These are phyloP conservation scores for Orchesella flavescens DNA, from an alignment of 2,888 invertebrate species.

Conservation along the genomic window DNA sequence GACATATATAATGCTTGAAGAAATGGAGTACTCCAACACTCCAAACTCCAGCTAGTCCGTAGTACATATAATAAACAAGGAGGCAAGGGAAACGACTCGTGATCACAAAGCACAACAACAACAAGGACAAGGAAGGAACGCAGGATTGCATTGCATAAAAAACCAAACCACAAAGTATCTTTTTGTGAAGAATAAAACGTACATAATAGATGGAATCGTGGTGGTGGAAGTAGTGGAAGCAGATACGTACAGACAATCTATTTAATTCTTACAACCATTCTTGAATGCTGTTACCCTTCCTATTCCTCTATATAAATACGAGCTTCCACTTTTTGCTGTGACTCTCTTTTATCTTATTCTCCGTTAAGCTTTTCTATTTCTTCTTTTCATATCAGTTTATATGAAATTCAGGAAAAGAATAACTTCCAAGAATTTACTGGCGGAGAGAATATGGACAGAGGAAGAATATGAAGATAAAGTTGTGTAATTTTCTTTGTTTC, in stretches of 20 bases:
- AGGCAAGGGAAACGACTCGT: slow-evolving; percentile 30
- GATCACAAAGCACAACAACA: slow-evolving; percentile 43
- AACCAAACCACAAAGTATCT: slow-evolving; percentile 47
- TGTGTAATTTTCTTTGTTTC: slow-evolving; percentile 53
- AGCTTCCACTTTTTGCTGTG: not conserved
- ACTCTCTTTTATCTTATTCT: not conserved
- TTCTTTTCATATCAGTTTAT: not conserved
- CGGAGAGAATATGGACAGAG: slow-evolving; percentile 1
- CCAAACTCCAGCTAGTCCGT: not conserved
- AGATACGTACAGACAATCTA: slow-evolving; percentile 54
- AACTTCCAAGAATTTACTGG: slow-evolving; percentile 22
- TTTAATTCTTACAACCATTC: slow-evolving; percentile 52
- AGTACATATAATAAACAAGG: slow-evolving; percentile 48
- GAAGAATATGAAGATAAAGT: slow-evolving; percentile 43
- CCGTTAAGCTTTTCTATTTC: not conserved
- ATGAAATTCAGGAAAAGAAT: slow-evolving; percentile 10
- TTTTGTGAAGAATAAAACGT: slow-evolving; percentile 39
- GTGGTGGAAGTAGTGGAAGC: slow-evolving; percentile 18
- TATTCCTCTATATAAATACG: not conserved
- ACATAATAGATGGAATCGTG: slow-evolving; percentile 48
- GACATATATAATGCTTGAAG: slow-evolving; percentile 8
- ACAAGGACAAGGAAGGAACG: not conserved
- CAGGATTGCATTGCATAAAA: slow-evolving; percentile 11
- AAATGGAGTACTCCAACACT: not conserved
- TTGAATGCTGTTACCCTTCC: slow-evolving; percentile 25